Evolutionary conservation across 1,140 invertebrate genomes (phyloP).

Genomic region (Probaryconus sp.): DNA sequence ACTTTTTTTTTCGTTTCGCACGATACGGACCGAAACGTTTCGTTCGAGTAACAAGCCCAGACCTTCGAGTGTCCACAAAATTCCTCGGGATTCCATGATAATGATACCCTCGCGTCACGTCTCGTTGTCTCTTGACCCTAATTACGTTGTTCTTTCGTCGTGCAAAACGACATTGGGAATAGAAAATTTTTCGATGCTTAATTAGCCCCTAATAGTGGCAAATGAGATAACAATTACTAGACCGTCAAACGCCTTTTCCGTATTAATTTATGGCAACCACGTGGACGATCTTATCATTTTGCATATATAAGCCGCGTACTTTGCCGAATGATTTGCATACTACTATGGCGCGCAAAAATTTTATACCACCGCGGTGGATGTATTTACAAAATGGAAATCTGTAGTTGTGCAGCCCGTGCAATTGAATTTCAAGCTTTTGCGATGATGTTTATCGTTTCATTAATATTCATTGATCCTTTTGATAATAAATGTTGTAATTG

Average conservation of each 20-base stretch:
- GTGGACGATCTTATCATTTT: slow-evolving; percentile 44
- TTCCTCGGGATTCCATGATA: slow-evolving; percentile 41
- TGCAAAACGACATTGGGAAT: slow-evolving; percentile 30
- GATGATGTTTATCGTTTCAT: slow-evolving; percentile 49
- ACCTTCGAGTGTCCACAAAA: slow-evolving; percentile 49
- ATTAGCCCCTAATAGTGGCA: slow-evolving; percentile 52
- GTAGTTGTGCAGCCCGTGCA: slow-evolving; percentile 23
- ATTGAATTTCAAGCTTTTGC: slow-evolving; percentile 40
- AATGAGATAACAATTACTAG: slow-evolving; percentile 51
- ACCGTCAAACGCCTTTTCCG: slow-evolving; percentile 39
- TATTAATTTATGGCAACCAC: slow-evolving; percentile 54
- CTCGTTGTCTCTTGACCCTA: slow-evolving; percentile 48
- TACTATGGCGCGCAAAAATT: slow-evolving; percentile 37
- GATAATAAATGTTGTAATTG: slow-evolving; percentile 38
- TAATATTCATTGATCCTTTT: slow-evolving; percentile 46
- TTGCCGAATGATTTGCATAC: slow-evolving; percentile 44
- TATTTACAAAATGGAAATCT: slow-evolving; percentile 45
- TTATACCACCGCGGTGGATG: slow-evolving; percentile 4
- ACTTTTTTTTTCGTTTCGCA: slow-evolving; percentile 25
- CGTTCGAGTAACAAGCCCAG: slow-evolving; percentile 38
- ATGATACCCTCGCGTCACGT: slow-evolving; percentile 53
- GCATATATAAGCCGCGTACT: slow-evolving; percentile 29
- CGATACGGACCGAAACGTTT: slow-evolving; percentile 17
- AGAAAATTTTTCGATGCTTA: slow-evolving; percentile 53
- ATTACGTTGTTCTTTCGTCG: slow-evolving; percentile 45